A percentile compares a stretch with the other conserved stretches of the same genome.
Conservation (phyloP, 64 coral and sea anemone genomes). For the Porites australiensis region DNA sequence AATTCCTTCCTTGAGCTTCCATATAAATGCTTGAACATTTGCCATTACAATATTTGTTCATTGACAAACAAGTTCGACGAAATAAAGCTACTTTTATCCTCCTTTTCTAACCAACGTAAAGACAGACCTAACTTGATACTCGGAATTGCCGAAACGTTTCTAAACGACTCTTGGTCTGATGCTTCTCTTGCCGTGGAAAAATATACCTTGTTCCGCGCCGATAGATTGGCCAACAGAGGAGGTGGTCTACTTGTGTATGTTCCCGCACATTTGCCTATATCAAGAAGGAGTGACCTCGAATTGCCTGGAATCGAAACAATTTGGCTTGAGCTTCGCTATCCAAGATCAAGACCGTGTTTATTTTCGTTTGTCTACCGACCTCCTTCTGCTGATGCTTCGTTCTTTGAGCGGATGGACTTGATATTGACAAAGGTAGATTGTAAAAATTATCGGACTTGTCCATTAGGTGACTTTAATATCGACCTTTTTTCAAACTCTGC, state of each 20-base stretch:
- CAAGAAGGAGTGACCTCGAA: no score
- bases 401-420: conserved; percentile 13
- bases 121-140: conserved; percentile 14
- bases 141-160: conserved; percentile 35
- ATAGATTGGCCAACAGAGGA: no score
- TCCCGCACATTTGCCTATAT: no score
- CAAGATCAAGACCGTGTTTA: conserved; percentile 42
- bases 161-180: conserved; percentile 40
- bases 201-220: background rate
- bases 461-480: no score
- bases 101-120: conserved; percentile 5
- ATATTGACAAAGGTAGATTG: no score
- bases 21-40: conserved; percentile 27
- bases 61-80: background rate
- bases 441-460: no score
- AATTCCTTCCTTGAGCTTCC: no score
- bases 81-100: background rate
- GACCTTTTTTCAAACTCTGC: no score
- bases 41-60: conserved; percentile 17
- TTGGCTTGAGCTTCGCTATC: conserved; percentile 35
- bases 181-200: background rate
- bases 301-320: background rate
- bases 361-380: conserved; percentile 35
- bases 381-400: conserved; percentile 14
- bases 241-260: no score